Evolutionary conservation across 2,888 invertebrate genomes (phyloP).

Genomic region (Eudemis profundana): DNA sequence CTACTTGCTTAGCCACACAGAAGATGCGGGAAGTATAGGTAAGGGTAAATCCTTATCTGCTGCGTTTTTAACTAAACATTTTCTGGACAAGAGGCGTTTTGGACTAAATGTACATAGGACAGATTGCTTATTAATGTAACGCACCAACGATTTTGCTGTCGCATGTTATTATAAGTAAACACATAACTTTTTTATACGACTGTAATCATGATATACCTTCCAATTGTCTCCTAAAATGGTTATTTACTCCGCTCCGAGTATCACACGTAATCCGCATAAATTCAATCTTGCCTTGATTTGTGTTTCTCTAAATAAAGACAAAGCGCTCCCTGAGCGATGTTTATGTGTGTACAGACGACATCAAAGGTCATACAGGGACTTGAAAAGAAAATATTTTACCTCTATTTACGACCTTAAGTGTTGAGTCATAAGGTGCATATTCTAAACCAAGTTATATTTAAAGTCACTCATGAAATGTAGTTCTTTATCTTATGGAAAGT

Average conservation of each 20-base stretch:
- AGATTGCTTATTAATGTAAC: too few species aligned
- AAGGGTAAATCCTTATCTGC: too few species aligned
- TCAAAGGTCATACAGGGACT: neutral
- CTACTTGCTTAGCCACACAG: too few species aligned
- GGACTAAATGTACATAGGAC: too few species aligned
- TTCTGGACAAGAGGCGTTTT: too few species aligned
- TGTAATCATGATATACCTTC: constrained; percentile 21
- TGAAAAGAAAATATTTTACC: neutral
- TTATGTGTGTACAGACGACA: constrained; percentile 13
- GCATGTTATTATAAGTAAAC: neutral
- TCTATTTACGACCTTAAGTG: neutral
- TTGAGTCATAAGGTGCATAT: too few species aligned
- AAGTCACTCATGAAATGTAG: too few species aligned
- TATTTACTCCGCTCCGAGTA: constrained; percentile 13
- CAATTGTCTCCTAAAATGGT: constrained; percentile 5
- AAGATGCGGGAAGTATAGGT: too few species aligned
- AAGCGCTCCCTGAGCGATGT: constrained; percentile 29
- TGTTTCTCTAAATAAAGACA: constrained; percentile 36
- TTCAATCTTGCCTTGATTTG: constrained; percentile 38
- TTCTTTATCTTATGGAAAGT: too few species aligned
- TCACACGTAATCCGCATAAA: constrained; percentile 39
- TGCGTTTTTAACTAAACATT: too few species aligned
- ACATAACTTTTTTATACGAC: neutral
- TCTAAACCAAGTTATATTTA: too few species aligned
- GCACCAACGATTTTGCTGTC: too few species aligned